A percentile compares a stretch with the other conserved stretches of the same genome.
Conservation (phyloP, 1,140 invertebrate genomes). For the Dreissena rostriformis region DNA sequence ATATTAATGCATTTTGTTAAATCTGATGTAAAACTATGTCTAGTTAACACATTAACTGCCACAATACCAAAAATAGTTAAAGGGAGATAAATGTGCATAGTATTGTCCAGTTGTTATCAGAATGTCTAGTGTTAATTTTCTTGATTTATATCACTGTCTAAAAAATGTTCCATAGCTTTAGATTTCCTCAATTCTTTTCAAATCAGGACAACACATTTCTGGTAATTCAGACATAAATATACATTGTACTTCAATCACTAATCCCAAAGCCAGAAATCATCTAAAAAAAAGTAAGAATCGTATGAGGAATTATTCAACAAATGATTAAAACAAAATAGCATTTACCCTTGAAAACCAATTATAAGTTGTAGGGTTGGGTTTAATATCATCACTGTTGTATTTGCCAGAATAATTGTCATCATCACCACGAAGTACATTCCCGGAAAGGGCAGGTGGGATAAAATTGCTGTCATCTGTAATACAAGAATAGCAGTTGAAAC, state of each 20-base stretch:
- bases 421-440: conserved; percentile 11
- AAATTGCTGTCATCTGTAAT: conserved; percentile 39
- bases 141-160: too few relatives aligned
- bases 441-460: conserved; percentile 32
- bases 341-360: conserved; percentile 38
- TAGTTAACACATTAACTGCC: too few relatives aligned
- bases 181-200: neutral
- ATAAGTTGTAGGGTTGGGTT: conserved; percentile 13
- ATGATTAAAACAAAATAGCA: neutral
- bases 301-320: neutral
- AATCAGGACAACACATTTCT: neutral
- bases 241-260: neutral
- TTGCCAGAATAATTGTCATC: conserved; percentile 12
- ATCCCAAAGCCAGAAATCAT: neutral
- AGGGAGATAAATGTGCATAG: too few relatives aligned
- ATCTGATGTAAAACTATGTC: too few relatives aligned
- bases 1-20: too few relatives aligned
- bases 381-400: conserved; percentile 14
- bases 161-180: neutral
- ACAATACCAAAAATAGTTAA: too few relatives aligned
- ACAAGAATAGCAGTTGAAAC: too few relatives aligned
- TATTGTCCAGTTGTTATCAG: too few relatives aligned
- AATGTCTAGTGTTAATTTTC: too few relatives aligned
- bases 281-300: neutral
- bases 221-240: neutral